A percentile compares a stretch with the other conserved stretches of the same genome.
phyloP scores from a whole-genome alignment of 2,888 invertebrate genomes.

The Oegoconia quadripuncta region DNA sequence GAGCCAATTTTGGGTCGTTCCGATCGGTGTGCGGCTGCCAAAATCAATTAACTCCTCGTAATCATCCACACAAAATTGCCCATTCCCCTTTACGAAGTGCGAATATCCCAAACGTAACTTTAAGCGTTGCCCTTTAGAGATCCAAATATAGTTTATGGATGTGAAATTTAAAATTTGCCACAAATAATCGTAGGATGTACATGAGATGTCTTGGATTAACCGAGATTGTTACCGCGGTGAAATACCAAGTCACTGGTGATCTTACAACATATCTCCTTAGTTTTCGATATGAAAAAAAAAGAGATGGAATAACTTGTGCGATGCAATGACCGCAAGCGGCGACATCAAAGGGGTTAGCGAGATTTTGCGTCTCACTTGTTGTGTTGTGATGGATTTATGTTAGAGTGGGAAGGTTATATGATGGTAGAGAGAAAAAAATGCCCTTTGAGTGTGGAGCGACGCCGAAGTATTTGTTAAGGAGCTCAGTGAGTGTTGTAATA shows the following conservation, averaged over 20 bases:
- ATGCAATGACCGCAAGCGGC: conserved; percentile 66
- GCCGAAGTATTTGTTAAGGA: conserved; percentile 37
- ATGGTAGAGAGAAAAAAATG: conserved; percentile 54
- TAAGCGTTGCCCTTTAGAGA: conserved; percentile 4
- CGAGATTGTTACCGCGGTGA: conserved; percentile 62
- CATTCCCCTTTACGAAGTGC: not conserved
- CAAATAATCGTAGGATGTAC: conserved; percentile 55
- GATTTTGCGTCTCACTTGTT: conserved; percentile 43
- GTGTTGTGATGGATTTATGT: conserved; percentile 17
- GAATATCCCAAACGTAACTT: conserved; percentile 7
- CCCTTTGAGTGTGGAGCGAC: conserved; percentile 35
- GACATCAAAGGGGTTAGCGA: conserved; percentile 62
- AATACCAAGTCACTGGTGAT: conserved; percentile 49
- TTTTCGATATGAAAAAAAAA: conserved; percentile 66
- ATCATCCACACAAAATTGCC: conserved; percentile 36
- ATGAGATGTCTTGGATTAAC: conserved; percentile 57
- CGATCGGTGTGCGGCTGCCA: conserved; percentile 58
- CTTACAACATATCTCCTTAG: conserved; percentile 53
- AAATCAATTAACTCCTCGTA: conserved; percentile 68
- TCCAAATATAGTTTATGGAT: not conserved
- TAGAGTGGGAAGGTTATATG: conserved; percentile 33
- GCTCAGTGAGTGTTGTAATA: conserved; percentile 25
- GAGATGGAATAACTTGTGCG: conserved; percentile 55
- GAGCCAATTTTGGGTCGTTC: conserved; percentile 49
- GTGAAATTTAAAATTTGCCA: conserved; percentile 24